Evolutionary conservation across 2,888 invertebrate genomes (phyloP).

Genomic region (Erannis defoliaria): DNA sequence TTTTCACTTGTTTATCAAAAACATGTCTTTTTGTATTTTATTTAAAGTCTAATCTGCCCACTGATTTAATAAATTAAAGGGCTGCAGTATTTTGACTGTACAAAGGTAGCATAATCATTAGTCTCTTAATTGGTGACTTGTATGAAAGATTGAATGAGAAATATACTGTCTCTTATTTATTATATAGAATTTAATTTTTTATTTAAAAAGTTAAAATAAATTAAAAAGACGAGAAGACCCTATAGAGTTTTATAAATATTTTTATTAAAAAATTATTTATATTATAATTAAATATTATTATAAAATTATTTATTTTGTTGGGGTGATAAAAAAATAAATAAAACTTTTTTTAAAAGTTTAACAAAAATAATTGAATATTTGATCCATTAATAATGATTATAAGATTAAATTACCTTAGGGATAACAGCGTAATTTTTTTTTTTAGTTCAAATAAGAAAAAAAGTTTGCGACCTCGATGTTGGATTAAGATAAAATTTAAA

Average conservation of each 20-base stretch:
- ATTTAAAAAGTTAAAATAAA: slow-evolving; percentile 88
- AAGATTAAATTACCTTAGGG: slow-evolving; percentile 93
- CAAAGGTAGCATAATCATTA: slow-evolving; percentile 93
- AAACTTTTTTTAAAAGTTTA: slow-evolving; percentile 80
- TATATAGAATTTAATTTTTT: slow-evolving; percentile 78
- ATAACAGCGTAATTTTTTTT: slow-evolving; percentile 94
- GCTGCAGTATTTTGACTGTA: slow-evolving; percentile 93
- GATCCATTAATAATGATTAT: slow-evolving; percentile 88
- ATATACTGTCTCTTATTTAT: slow-evolving; percentile 85
- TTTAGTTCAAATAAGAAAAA: slow-evolving; percentile 91
- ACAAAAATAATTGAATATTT: slow-evolving; percentile 75
- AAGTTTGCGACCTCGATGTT: slow-evolving; percentile 96
- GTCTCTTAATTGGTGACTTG: slow-evolving; percentile 93
- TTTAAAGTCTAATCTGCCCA: slow-evolving; percentile 91
- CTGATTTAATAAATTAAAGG: slow-evolving; percentile 89
- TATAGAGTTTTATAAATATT: slow-evolving; percentile 89
- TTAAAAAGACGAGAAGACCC: slow-evolving; percentile 92
- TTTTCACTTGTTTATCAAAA: slow-evolving; percentile 92
- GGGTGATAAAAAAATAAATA: slow-evolving; percentile 88
- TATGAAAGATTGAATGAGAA: slow-evolving; percentile 91
- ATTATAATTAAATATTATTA: slow-evolving; percentile 55
- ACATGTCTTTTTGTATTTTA: slow-evolving; percentile 89
- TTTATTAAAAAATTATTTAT: slow-evolving; percentile 64
- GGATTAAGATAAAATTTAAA: slow-evolving; percentile 91
- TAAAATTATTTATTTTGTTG: slow-evolving; percentile 85